Evolutionary conservation across 2,113 vertebrate genomes (phyloP).

Genomic region (Centropristis striata): DNA sequence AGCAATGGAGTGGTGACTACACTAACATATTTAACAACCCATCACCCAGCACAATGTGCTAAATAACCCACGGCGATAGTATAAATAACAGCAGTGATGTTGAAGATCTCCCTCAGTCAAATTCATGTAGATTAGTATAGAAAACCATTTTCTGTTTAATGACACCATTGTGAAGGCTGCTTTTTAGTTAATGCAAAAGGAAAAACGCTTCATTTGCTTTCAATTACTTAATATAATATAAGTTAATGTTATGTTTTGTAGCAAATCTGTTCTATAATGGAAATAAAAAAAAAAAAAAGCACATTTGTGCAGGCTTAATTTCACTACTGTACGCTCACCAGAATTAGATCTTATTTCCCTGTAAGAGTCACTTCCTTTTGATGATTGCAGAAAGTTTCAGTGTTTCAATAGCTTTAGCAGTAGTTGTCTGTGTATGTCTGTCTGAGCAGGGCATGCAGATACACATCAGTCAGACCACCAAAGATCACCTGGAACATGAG

Average conservation of each 20-base stretch:
- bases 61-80: conserved; percentile 13
- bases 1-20: conserved; percentile 84
- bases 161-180: conserved; percentile 10
- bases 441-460: conserved; percentile 86
- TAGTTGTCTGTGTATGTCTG: conserved; percentile 25
- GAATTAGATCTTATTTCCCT: no score
- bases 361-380: no score
- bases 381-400: neutral
- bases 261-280: conserved; percentile 24
- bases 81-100: conserved; percentile 15
- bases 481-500: conserved; percentile 86
- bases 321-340: neutral
- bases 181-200: conserved; percentile 53
- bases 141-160: conserved; percentile 49
- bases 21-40: conserved; percentile 18
- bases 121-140: conserved; percentile 29
- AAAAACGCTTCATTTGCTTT: conserved; percentile 62
- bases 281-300: conserved; percentile 18
- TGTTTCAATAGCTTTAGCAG: conserved; percentile 29
- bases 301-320: conserved; percentile 38
- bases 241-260: conserved; percentile 38
- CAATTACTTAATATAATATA: conserved; percentile 47
- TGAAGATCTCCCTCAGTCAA: conserved; percentile 26
- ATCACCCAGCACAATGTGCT: neutral
- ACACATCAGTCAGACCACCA: conserved; percentile 86